Conservation (phyloP, 2,797 vertebrate species). For the Alosa sapidissima region DNA sequence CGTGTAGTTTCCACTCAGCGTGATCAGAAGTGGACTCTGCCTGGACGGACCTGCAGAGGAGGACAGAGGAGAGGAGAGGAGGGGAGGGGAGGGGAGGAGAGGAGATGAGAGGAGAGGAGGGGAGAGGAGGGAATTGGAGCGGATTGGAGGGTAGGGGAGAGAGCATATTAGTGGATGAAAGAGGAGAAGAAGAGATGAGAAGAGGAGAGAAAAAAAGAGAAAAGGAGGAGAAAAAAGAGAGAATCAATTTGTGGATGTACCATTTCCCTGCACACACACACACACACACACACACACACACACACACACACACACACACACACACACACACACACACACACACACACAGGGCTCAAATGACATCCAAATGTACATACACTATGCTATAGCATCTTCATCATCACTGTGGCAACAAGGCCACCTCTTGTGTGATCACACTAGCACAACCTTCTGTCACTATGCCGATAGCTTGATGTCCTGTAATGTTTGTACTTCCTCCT, state of each 20-base stretch:
- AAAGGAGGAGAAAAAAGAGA: background rate
- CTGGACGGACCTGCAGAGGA: constrained; percentile 84
- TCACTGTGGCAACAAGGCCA: constrained; percentile 24
- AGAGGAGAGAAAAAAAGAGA: no score
- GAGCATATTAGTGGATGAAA: no score
- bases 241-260: background rate
- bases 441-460: no score
- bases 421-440: background rate
- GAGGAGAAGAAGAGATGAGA: no score
- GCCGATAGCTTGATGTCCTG: no score
- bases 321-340: constrained; percentile 7
- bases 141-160: no score
- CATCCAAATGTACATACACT: constrained; percentile 59
- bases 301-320: constrained; percentile 18
- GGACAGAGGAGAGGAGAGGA: background rate
- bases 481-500: no score
- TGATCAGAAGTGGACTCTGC: constrained; percentile 89
- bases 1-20: constrained; percentile 95
- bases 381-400: constrained; percentile 49
- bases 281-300: constrained; percentile 17
- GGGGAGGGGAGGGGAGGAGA: no score
- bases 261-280: background rate
- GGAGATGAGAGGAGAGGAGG: no score
- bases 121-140: no score
- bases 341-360: constrained; percentile 61